Evolutionary conservation across 1,140 invertebrate species (phyloP).

Genomic region (Leptinotarsa lineolata): DNA sequence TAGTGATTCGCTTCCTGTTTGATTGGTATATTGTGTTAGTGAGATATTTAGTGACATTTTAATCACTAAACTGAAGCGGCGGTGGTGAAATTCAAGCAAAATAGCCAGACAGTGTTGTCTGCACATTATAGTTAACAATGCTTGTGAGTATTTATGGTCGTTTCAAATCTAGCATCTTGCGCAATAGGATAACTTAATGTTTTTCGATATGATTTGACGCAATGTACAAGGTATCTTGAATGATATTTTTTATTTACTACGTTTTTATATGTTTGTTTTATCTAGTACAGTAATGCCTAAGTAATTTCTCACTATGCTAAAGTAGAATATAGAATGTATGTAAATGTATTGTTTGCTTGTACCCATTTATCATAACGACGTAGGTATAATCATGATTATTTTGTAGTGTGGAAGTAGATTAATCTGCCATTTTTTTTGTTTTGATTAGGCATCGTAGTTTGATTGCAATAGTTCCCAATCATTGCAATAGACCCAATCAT

Average conservation of each 20-base stretch:
- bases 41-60: slow-evolving; percentile 26
- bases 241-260: background rate
- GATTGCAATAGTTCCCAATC: no score
- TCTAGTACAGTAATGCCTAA: no score
- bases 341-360: no score
- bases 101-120: slow-evolving; percentile 26
- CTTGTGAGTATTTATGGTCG: slow-evolving; percentile 39
- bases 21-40: slow-evolving; percentile 24
- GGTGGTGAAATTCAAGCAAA: slow-evolving; percentile 20
- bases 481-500: no score
- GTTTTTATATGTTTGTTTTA: no score
- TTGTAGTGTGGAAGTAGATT: no score
- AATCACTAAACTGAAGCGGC: slow-evolving; percentile 8
- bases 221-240: background rate
- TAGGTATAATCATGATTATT: no score
- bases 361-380: no score
- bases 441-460: no score
- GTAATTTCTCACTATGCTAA: no score
- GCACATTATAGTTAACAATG: slow-evolving; percentile 31
- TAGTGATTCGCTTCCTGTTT: slow-evolving; percentile 10
- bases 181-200: slow-evolving; percentile 23
- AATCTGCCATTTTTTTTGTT: no score
- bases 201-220: slow-evolving; percentile 24
- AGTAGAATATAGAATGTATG: no score
- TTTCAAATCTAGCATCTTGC: slow-evolving; percentile 35